Base-by-base conservation (phyloP, 2,797 vertebrate species). In the Sebastes jordani region DNA sequence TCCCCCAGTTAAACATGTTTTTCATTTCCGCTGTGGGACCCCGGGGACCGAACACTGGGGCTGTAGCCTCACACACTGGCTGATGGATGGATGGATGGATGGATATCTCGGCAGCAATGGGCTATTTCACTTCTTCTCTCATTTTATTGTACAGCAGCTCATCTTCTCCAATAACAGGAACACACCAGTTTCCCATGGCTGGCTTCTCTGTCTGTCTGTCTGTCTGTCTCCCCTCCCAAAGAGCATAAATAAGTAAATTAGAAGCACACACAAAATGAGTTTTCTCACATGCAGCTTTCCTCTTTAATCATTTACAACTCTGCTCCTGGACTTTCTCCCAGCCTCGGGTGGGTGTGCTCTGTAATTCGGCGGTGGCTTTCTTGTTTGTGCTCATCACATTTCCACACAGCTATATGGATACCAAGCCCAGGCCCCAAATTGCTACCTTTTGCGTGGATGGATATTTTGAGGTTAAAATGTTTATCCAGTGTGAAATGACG, bases 11-110 rank as follows among this genome's bases (percentile, higher is more conserved):
- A 88, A 94, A 87, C 88, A 88, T 90, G 87, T 88, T 93, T 95
- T 93, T 94, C 87, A 94, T 95, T 95, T 94, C 93, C 88, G 81
- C 88, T 80, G 76, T 74, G 65, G 73, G 73, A 90, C 88, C 84
- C 71, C 11, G 52, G 92, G 87, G 92, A 88, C 83, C 6, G n/a
- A 82, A 63, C 56, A 68, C 79, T 70, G 81, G 59, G 59, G 80
- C 74, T 85, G 66, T 22, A 71, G 87, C 82, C 73, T 85, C 80
- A 78, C 56, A 65, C 79, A 5, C 36, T 65, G 71, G 75, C 87
- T 89, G 82, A 84, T 85, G 89, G 80, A 80, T 81, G 78, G 76
- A 36, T 29, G 27, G 27, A 29, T 38, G 36, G 36, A 87, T 81
- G 78, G 76, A 87, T 85, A 78, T 76, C 74, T 88, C 69, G 10